Conservation (phyloP, 2,113 vertebrate species). For the Nipponia nippon region DNA sequence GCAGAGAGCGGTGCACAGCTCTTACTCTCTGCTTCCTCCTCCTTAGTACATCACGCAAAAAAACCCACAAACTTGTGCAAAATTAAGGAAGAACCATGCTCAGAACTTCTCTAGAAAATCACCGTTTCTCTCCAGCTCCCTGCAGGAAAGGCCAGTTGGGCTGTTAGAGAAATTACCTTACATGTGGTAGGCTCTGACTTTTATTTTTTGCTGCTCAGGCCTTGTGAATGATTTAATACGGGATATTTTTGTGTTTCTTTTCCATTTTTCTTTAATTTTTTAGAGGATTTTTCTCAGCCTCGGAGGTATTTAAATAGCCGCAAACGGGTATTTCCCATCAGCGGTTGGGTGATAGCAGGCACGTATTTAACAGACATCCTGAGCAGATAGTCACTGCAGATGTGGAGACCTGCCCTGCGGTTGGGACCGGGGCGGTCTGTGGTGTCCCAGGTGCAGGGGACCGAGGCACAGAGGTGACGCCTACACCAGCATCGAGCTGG, state of each 20-base stretch:
- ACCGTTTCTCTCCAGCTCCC: neutral
- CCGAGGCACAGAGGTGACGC: neutral
- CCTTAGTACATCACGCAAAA: neutral
- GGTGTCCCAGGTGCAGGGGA: neutral
- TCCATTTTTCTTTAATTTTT: neutral
- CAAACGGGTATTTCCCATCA: rapidly evolving
- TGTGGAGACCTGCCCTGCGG: rapidly evolving
- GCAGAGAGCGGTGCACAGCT: neutral
- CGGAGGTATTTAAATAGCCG: rapidly evolving
- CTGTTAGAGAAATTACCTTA: neutral
- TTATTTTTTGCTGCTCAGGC: neutral
- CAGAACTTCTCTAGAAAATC: neutral
- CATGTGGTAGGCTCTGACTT: neutral
- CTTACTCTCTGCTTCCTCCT: neutral
- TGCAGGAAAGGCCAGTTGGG: neutral
- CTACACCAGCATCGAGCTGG: neutral
- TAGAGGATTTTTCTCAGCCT: neutral
- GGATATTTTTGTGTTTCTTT: neutral
- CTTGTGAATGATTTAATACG: neutral
- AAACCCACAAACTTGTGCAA: neutral
- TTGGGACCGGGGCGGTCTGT: rapidly evolving
- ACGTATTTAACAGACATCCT: neutral
- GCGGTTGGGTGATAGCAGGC: rapidly evolving
- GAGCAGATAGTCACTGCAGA: neutral
- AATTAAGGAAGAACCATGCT: neutral